These are phyloP conservation scores for Mellivora capensis DNA, from an alignment of 2,113 vertebrate species.

Conservation along the genomic window DNA sequence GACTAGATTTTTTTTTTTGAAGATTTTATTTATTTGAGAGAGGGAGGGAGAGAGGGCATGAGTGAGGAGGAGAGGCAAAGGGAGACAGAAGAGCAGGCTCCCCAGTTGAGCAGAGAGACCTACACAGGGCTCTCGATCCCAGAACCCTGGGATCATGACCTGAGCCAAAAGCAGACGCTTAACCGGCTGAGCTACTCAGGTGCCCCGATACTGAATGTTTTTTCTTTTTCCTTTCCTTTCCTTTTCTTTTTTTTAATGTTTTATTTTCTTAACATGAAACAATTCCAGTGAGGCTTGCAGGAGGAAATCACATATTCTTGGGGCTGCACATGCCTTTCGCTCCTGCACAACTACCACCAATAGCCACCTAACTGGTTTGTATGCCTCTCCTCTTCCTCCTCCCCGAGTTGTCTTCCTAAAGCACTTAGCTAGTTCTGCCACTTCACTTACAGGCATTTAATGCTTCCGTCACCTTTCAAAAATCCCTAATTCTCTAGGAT, in stretches of 20 bases:
- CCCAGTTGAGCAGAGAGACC: neutral
- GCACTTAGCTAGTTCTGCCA: neutral
- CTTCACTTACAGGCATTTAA: neutral
- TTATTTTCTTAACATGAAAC: constrained; percentile 17
- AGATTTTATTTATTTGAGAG: neutral
- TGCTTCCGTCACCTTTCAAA: neutral
- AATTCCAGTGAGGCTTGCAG: neutral
- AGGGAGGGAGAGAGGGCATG: too few species aligned
- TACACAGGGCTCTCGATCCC: too few species aligned
- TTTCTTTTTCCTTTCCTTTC: too few species aligned
- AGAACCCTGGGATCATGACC: neutral
- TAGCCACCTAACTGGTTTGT: neutral
- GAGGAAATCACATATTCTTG: neutral
- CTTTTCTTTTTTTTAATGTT: neutral
- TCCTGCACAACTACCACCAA: neutral
- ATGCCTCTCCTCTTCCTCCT: neutral
- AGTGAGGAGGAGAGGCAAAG: too few species aligned
- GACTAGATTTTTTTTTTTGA: neutral
- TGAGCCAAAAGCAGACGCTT: neutral
- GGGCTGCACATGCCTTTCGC: neutral
- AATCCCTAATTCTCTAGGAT: neutral
- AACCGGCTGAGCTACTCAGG: neutral
- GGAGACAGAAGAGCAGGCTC: too few species aligned
- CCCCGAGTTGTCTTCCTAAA: neutral
- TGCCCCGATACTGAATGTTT: neutral